Conservation (phyloP, 2,797 vertebrate genomes). For the Valencia hispanica region DNA sequence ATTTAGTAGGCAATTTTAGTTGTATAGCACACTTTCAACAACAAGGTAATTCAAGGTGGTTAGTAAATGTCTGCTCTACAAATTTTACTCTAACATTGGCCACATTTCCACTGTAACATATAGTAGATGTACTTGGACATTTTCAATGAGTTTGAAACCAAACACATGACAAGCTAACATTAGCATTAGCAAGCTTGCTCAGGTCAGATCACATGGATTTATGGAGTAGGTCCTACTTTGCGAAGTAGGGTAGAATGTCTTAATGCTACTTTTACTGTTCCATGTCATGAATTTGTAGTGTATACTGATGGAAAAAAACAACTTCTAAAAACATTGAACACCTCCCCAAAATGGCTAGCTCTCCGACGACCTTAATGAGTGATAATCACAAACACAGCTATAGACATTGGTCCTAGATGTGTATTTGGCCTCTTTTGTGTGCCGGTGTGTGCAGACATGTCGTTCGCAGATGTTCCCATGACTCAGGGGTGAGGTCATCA, state of each 20-base stretch:
- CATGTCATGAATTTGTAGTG: too few relatives aligned
- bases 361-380: too few relatives aligned
- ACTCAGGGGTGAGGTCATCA: slow-evolving; percentile 67
- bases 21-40: too few relatives aligned
- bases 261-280: too few relatives aligned
- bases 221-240: too few relatives aligned
- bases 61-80: neutral
- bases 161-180: neutral
- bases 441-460: slow-evolving; percentile 21
- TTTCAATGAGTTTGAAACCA: neutral
- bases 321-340: too few relatives aligned
- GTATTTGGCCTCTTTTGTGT: slow-evolving; percentile 27
- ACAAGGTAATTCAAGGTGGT: too few relatives aligned
- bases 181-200: neutral
- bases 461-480: slow-evolving; percentile 47
- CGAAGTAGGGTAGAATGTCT: too few relatives aligned
- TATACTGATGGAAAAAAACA: too few relatives aligned
- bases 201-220: neutral
- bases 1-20: too few relatives aligned
- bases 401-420: slow-evolving; percentile 43
- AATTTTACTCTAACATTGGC: neutral
- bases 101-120: neutral
- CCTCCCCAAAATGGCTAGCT: too few relatives aligned
- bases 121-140: neutral
- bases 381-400: slow-evolving; percentile 17